Percentiles rank a stretch among this genome's conserved stretches.
These are phyloP conservation scores for Telmatochromis brichardi DNA, from an alignment of 2,113 vertebrate genomes.

Conservation along the genomic window DNA sequence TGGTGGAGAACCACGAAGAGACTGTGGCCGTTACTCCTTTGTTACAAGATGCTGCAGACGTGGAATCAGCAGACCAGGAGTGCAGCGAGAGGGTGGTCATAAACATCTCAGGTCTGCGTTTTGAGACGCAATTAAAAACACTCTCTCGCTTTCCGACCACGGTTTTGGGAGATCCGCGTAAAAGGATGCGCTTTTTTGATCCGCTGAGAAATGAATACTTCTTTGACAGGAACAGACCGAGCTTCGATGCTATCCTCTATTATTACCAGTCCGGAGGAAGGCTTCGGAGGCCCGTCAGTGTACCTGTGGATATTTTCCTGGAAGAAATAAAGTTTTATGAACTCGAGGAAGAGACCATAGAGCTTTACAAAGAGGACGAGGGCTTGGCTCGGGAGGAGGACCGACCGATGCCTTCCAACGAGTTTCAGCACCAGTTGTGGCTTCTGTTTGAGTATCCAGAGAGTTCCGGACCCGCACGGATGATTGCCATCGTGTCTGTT, in stretches of 20 bases:
- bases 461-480: constrained; percentile 80
- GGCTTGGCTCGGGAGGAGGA: constrained; percentile 83
- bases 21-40: constrained; percentile 45
- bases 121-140: constrained; percentile 89
- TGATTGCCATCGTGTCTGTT: constrained; percentile 84
- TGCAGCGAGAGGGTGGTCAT: constrained; percentile 85
- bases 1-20: constrained; percentile 69
- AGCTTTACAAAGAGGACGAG: constrained; percentile 83
- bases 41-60: constrained; percentile 46
- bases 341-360: constrained; percentile 79
- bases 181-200: constrained; percentile 89
- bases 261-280: constrained; percentile 90
- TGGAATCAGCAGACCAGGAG: constrained; percentile 64
- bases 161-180: constrained; percentile 83
- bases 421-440: constrained; percentile 84
- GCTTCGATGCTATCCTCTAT: constrained; percentile 91
- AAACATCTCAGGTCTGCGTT: constrained; percentile 91
- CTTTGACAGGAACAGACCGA: constrained; percentile 90
- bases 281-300: constrained; percentile 83
- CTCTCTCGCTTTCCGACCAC: constrained; percentile 85
- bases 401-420: constrained; percentile 77
- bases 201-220: constrained; percentile 89
- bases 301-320: constrained; percentile 88
- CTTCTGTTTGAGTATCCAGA: constrained; percentile 87
- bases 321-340: constrained; percentile 93